Percentiles rank a stretch among this genome's conserved stretches.
These are phyloP conservation scores for Mastomys natalensis DNA, from an alignment of 2,113 vertebrate genomes.

Conservation along the genomic window DNA sequence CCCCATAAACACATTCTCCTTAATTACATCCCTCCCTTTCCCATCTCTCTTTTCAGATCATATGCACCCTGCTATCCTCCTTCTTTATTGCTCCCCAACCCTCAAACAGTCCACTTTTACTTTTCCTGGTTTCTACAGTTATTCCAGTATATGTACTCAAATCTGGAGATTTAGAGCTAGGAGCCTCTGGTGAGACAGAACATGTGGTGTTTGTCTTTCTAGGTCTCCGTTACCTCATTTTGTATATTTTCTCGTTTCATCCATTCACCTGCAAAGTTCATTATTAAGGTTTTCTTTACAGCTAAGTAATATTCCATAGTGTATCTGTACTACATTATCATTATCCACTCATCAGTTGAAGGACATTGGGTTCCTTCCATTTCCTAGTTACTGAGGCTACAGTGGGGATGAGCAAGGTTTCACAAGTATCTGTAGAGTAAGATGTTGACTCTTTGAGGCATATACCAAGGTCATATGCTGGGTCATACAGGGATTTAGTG, in stretches of 20 bases:
- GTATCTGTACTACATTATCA: background rate
- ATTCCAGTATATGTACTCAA: background rate
- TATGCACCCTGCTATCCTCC: background rate
- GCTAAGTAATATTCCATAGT: background rate
- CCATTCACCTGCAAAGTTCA: background rate
- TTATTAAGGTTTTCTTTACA: background rate
- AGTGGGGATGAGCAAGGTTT: background rate
- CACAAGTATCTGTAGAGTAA: background rate
- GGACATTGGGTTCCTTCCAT: background rate
- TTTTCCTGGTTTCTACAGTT: background rate
- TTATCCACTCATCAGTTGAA: background rate
- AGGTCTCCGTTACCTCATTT: background rate
- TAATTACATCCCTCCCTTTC: background rate
- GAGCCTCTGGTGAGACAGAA: background rate
- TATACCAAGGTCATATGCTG: background rate
- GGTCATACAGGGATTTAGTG: background rate
- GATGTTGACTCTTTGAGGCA: background rate
- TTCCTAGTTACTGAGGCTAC: background rate
- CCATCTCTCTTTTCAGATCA: background rate
- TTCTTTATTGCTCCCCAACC: background rate
- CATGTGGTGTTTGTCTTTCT: background rate
- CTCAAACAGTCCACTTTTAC: background rate
- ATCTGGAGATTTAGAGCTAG: background rate
- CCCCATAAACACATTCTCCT: background rate
- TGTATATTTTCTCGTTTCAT: background rate